Conservation (phyloP, 2,113 vertebrate species). For the Neolamprologus falcicula region DNA sequence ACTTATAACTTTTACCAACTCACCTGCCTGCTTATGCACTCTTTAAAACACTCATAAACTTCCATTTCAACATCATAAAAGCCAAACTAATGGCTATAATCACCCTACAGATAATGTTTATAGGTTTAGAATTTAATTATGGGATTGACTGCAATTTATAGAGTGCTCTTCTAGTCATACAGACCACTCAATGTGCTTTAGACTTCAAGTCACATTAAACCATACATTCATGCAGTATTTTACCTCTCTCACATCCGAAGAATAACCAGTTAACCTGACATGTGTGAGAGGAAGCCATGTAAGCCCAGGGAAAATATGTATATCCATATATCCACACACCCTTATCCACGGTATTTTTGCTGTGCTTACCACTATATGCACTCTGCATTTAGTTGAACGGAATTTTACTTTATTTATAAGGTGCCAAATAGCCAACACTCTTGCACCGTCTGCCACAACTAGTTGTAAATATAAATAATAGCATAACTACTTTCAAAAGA, state of each 20-base stretch:
- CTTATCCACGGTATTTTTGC: neutral
- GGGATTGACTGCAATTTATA: neutral
- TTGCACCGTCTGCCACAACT: neutral
- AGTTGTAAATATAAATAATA: neutral
- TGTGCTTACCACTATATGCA: neutral
- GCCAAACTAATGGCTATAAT: neutral
- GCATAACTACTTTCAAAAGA: neutral
- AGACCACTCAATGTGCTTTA: neutral
- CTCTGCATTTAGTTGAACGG: neutral
- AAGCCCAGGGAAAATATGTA: neutral
- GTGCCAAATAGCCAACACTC: neutral
- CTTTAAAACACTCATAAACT: neutral
- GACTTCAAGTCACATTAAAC: neutral
- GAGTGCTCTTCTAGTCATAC: neutral
- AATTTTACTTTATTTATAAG: neutral
- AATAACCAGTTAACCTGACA: neutral
- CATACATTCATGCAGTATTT: neutral
- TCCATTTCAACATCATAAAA: neutral
- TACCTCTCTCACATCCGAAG: neutral
- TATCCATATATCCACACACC: neutral
- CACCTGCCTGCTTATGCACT: neutral
- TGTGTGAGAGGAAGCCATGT: neutral
- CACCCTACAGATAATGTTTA: neutral
- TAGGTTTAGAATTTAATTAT: neutral
- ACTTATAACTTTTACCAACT: neutral